Percentiles rank a stretch among this genome's conserved stretches.
phyloP scores from a whole-genome alignment of 2,113 vertebrate genomes.

The Menura novaehollandiae region DNA sequence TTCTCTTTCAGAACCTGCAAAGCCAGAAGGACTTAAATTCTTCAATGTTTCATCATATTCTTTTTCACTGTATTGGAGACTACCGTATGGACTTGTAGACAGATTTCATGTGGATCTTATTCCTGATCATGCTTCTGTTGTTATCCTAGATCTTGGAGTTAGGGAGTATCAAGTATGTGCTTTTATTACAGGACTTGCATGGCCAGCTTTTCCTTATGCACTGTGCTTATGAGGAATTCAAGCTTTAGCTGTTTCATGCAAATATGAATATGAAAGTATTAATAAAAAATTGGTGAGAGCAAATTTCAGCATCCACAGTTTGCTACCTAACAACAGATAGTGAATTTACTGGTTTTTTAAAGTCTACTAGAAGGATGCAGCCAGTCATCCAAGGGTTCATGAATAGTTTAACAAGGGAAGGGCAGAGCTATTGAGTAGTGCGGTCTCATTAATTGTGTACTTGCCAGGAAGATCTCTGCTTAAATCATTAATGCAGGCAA shows the following conservation, averaged over 20 bases:
- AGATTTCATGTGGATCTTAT: constrained; percentile 75
- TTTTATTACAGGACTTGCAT: constrained; percentile 61
- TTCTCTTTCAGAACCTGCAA: constrained; percentile 73
- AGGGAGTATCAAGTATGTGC: constrained; percentile 79
- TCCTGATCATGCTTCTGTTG: constrained; percentile 76
- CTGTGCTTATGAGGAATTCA: constrained; percentile 12
- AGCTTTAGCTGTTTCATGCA: constrained; percentile 4
- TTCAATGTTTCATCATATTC: constrained; percentile 69
- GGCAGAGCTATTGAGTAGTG: constrained; percentile 88
- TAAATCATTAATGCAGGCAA: constrained; percentile 93
- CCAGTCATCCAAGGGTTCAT: constrained; percentile 85
- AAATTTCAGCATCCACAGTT: constrained; percentile 45
- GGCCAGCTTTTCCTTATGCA: constrained; percentile 43
- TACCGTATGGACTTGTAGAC: constrained; percentile 67
- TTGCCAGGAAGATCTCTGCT: constrained; percentile 80
- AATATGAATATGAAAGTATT: neutral
- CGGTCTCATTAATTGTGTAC: constrained; percentile 90
- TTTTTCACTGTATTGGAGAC: constrained; percentile 79
- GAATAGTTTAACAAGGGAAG: constrained; percentile 84
- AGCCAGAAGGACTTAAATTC: constrained; percentile 64
- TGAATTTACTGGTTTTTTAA: neutral
- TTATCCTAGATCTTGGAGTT: constrained; percentile 73
- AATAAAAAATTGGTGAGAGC: constrained; percentile 1
- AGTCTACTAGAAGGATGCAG: constrained; percentile 49
- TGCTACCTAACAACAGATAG: constrained; percentile 44